Conservation (phyloP, 2,797 vertebrate genomes). For the Tokudaia tokunoshimensis region DNA sequence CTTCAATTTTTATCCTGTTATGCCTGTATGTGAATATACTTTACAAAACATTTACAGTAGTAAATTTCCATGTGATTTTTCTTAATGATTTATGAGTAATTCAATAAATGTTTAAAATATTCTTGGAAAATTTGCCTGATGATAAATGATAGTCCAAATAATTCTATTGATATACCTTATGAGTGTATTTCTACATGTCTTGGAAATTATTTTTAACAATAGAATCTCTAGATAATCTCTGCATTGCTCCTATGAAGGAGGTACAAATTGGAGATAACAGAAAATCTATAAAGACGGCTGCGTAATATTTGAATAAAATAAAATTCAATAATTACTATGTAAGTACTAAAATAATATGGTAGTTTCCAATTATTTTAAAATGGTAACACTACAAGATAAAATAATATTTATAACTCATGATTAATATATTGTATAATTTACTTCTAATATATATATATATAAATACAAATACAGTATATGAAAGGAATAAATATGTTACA, state of each 20-base stretch:
- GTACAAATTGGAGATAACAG: not conserved
- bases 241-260: not conserved
- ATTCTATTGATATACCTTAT: not conserved
- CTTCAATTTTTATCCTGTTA: not conserved
- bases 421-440: not conserved
- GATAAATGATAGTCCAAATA: not conserved
- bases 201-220: not conserved
- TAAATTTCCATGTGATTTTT: not conserved
- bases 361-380: not conserved
- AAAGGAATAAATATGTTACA: not conserved
- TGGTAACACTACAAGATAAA: not conserved
- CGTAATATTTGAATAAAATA: constrained; percentile 3
- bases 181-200: not conserved
- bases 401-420: constrained; percentile 12
- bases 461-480: not conserved
- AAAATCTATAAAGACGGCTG: not conserved
- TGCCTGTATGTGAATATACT: not conserved
- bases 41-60: not conserved
- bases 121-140: not conserved
- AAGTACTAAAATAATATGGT: not conserved
- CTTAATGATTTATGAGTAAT: not conserved
- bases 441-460: not conserved
- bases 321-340: constrained; percentile 6
- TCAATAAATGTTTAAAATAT: not conserved
- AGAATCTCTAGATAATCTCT: not conserved